phyloP scores from a whole-genome alignment of 2,888 invertebrate species.

The Mesopsocus fuscifrons region DNA sequence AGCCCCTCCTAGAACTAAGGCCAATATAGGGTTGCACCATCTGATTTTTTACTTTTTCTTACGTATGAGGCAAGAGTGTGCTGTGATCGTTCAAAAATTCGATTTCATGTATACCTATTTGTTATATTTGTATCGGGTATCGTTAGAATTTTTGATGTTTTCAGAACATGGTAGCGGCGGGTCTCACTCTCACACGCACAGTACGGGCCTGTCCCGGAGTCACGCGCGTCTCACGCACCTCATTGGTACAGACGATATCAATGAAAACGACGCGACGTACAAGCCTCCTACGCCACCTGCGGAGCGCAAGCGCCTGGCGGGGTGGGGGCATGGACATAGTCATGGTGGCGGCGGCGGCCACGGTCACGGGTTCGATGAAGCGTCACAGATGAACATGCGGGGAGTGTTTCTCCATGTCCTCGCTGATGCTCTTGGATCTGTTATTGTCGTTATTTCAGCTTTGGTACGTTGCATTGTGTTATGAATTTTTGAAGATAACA shows the following conservation, averaged over 20 bases:
- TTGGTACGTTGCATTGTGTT: constrained; percentile 24
- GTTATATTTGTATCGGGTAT: too few relatives aligned
- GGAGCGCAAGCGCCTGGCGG: constrained; percentile 12
- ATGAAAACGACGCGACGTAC: constrained; percentile 47
- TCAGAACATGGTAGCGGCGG: constrained; percentile 26
- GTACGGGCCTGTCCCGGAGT: constrained; percentile 30
- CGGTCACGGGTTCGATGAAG: constrained; percentile 24
- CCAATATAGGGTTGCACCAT: too few relatives aligned
- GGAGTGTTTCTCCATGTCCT: constrained; percentile 98
- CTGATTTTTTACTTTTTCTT: too few relatives aligned
- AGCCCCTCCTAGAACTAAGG: too few relatives aligned
- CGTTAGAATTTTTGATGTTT: too few relatives aligned
- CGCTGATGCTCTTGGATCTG: constrained; percentile 90
- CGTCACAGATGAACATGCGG: constrained; percentile 92
- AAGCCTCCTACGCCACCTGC: constrained; percentile 25
- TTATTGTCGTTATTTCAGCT: constrained; percentile 79
- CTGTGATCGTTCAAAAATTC: too few relatives aligned
- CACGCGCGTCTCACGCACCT: constrained; percentile 38
- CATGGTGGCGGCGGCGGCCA: constrained; percentile 34
- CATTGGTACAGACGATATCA: constrained; percentile 43
- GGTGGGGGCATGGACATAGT: too few relatives aligned
- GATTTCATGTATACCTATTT: too few relatives aligned
- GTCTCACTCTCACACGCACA: constrained; percentile 38
- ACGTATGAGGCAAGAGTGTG: too few relatives aligned
- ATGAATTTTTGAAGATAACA: constrained; percentile 4